A percentile compares a stretch with the other conserved stretches of the same genome.
Evolutionary conservation across 1,140 invertebrate species (phyloP).

Genomic region (Eueides isabella): DNA sequence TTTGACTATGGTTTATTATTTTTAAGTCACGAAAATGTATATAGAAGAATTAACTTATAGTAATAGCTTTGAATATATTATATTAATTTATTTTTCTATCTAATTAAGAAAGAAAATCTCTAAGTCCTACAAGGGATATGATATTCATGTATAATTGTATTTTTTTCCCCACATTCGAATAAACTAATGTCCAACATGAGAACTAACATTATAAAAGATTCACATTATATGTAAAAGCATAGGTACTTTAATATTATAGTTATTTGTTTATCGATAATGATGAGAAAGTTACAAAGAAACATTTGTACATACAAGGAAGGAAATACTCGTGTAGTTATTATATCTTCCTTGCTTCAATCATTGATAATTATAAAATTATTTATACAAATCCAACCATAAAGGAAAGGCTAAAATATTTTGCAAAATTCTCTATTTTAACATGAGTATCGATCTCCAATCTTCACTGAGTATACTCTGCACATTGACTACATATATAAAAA

Average conservation of each 20-base stretch:
- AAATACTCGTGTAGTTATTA: neutral
- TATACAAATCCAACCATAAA: neutral
- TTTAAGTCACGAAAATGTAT: too few relatives aligned
- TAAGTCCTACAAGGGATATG: too few relatives aligned
- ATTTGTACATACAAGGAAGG: neutral
- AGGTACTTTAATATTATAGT: neutral
- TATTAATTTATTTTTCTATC: too few relatives aligned
- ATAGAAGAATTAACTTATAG: too few relatives aligned
- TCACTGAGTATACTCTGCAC: too few relatives aligned
- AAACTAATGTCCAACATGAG: neutral
- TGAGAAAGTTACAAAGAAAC: conserved; percentile 1
- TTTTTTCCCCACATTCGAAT: neutral
- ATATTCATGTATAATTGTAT: too few relatives aligned
- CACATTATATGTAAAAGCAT: neutral
- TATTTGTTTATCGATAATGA: conserved; percentile 4
- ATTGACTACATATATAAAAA: too few relatives aligned
- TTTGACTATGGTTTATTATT: too few relatives aligned
- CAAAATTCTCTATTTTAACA: too few relatives aligned
- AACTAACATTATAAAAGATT: conserved; percentile 6
- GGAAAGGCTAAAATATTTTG: neutral
- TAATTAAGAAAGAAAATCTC: too few relatives aligned
- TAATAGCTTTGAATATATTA: too few relatives aligned
- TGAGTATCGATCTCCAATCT: too few relatives aligned
- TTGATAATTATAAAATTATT: conserved; percentile 1
- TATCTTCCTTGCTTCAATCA: neutral